Conservation (phyloP, 2,797 vertebrate species). For the Poecilia picta region DNA sequence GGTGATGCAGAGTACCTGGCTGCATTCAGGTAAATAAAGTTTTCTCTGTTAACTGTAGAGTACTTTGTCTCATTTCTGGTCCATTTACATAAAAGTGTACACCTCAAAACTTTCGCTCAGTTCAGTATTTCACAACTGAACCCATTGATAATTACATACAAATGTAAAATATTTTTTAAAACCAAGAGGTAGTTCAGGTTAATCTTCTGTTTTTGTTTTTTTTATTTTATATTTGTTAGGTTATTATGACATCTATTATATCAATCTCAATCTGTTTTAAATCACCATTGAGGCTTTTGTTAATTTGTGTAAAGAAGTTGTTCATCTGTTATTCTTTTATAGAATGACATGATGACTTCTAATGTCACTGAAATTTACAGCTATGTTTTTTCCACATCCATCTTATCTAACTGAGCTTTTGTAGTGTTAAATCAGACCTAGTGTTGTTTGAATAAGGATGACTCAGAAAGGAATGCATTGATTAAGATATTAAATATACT, state of each 20-base stretch:
- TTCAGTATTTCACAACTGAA: not conserved
- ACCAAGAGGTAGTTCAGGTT: not conserved
- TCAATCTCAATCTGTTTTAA: not conserved
- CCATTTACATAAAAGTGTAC: not conserved
- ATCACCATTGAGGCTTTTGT: not conserved
- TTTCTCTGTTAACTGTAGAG: not conserved
- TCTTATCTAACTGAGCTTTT: not conserved
- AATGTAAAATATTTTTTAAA: not conserved
- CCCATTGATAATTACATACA: not conserved
- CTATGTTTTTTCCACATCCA: not conserved
- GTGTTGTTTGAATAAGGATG: not conserved
- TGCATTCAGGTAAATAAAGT: slow-evolving; percentile 88
- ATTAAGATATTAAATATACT: not conserved
- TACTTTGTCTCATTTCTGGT: not conserved
- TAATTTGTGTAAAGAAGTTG: not conserved
- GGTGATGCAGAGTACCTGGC: slow-evolving; percentile 93
- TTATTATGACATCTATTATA: not conserved
- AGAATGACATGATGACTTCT: not conserved
- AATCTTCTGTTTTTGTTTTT: not conserved
- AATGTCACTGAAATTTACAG: not conserved
- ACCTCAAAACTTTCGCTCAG: not conserved
- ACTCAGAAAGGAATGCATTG: not conserved
- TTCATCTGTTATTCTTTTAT: not conserved
- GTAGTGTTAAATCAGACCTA: not conserved
- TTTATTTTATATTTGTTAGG: not conserved